These are phyloP conservation scores for Myoxocephalus aenaeus DNA, from an alignment of 2,797 vertebrate genomes.

Conservation along the genomic window DNA sequence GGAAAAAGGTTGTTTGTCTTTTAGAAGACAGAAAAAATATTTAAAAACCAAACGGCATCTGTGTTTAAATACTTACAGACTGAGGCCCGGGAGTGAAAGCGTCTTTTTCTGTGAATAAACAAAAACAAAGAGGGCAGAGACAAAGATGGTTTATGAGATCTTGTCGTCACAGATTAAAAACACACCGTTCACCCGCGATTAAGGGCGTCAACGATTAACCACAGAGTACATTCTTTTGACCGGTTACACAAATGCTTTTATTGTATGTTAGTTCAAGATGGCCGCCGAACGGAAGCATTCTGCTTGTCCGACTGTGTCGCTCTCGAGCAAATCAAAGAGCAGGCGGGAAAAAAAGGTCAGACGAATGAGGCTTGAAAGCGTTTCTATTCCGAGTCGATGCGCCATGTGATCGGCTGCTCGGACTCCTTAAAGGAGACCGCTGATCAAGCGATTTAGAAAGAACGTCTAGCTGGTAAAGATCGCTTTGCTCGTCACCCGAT, in stretches of 20 bases:
- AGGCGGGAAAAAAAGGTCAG: no score
- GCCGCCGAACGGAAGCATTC: no score
- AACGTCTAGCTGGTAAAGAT: no score
- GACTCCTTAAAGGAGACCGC: no score
- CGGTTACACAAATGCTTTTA: background rate
- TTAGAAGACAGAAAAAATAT: background rate
- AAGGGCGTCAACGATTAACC: background rate
- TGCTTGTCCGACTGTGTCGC: no score
- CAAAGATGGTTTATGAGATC: background rate
- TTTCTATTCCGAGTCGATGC: no score
- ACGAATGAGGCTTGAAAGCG: no score
- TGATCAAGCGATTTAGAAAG: no score
- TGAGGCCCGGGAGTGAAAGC: constrained; percentile 91
- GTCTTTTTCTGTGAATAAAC: constrained; percentile 89
- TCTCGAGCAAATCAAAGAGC: no score
- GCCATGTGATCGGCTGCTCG: no score
- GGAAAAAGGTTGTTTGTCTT: background rate
- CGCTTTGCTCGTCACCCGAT: no score
- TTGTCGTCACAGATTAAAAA: background rate
- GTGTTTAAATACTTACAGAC: constrained; percentile 85
- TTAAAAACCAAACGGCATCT: background rate
- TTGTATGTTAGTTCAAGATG: background rate
- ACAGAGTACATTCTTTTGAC: background rate
- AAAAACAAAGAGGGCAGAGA: background rate
- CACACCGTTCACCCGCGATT: background rate